phyloP scores from a whole-genome alignment of 1,140 invertebrate genomes.

The Drosophila truncata region DNA sequence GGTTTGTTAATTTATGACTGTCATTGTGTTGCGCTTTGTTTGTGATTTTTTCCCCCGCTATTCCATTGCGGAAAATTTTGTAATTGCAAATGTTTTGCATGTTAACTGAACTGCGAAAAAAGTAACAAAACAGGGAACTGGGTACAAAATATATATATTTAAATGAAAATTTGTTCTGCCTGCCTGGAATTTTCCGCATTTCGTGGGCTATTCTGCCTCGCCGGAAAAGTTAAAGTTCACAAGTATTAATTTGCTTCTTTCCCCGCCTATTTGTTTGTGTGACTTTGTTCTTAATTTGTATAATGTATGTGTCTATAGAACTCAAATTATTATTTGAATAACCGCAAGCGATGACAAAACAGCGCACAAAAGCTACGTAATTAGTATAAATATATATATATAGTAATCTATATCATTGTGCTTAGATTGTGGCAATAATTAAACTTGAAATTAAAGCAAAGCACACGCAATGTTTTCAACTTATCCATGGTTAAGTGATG shows the following conservation, averaged over 20 bases:
- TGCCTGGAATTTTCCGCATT: slow-evolving; percentile 17
- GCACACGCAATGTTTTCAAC: slow-evolving; percentile 23
- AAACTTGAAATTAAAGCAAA: slow-evolving; percentile 38
- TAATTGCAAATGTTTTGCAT: slow-evolving; percentile 54
- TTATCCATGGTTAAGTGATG: slow-evolving; percentile 35
- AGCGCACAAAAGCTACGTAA: slow-evolving; percentile 32
- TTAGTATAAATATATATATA: slow-evolving; percentile 41
- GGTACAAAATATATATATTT: slow-evolving; percentile 15
- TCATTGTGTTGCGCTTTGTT: slow-evolving; percentile 19
- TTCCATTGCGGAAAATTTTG: slow-evolving; percentile 40
- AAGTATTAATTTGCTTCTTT: slow-evolving; percentile 41
- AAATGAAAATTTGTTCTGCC: slow-evolving; percentile 49
- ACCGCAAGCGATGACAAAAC: slow-evolving; percentile 61
- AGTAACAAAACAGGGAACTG: slow-evolving; percentile 4
- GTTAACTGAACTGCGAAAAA: slow-evolving; percentile 51
- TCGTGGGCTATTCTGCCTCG: background rate
- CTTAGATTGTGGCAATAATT: slow-evolving; percentile 33
- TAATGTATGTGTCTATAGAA: slow-evolving; percentile 38
- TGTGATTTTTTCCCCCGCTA: slow-evolving; percentile 7
- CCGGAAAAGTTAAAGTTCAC: slow-evolving; percentile 54
- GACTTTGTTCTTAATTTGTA: slow-evolving; percentile 67
- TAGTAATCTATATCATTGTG: slow-evolving; percentile 22
- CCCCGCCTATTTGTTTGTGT: slow-evolving; percentile 6
- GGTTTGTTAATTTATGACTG: slow-evolving; percentile 37
- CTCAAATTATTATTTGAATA: slow-evolving; percentile 33